These are phyloP conservation scores for Girardia tigrina DNA, from an alignment of 2,888 invertebrate species.

Conservation along the genomic window DNA sequence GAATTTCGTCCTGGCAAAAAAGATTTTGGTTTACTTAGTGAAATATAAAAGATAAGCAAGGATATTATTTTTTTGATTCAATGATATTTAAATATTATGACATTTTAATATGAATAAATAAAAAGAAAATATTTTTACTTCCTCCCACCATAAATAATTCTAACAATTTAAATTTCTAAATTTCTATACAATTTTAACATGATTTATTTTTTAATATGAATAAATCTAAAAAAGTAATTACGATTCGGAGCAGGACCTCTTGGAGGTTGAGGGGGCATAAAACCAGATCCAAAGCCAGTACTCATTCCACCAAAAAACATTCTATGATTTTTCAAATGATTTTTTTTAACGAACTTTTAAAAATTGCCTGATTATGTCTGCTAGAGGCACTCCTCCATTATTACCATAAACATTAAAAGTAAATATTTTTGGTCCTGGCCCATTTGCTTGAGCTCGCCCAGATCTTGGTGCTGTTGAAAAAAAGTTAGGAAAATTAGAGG, in stretches of 20 bases:
- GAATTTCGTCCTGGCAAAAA: too few relatives aligned
- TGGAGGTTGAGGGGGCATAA: background rate
- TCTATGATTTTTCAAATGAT: background rate
- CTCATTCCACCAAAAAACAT: conserved; percentile 7
- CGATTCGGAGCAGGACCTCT: background rate
- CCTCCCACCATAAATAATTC: too few relatives aligned
- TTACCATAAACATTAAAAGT: conserved; percentile 9
- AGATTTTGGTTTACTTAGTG: too few relatives aligned
- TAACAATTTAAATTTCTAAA: too few relatives aligned
- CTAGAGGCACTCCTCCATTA: background rate
- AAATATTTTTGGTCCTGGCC: background rate
- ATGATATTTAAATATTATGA: too few relatives aligned
- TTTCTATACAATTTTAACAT: too few relatives aligned
- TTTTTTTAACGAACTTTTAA: background rate
- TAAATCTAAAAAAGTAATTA: too few relatives aligned
- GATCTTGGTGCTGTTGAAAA: background rate
- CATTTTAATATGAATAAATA: too few relatives aligned
- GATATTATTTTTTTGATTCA: too few relatives aligned
- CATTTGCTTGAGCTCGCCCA: background rate
- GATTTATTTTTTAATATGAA: too few relatives aligned
- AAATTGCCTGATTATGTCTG: background rate
- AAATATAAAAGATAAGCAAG: too few relatives aligned
- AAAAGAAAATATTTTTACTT: too few relatives aligned
- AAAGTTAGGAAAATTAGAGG: background rate
- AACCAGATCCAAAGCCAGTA: background rate